Evolutionary conservation across 1,140 invertebrate species (phyloP).

Genomic region (Vanessa tameamea): DNA sequence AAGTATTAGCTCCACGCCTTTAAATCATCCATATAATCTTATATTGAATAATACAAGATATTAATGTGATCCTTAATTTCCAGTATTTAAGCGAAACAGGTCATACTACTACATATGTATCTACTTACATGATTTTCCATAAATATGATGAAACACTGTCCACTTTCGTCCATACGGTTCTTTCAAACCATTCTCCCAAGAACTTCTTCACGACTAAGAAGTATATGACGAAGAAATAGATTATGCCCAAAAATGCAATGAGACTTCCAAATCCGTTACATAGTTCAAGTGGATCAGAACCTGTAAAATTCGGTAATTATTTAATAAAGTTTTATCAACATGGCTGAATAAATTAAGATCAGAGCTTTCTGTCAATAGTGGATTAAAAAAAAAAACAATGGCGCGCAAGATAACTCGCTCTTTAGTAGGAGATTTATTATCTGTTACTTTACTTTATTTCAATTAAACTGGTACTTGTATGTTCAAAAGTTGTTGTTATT

Average conservation of each 20-base stretch:
- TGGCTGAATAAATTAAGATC: neutral
- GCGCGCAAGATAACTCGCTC: neutral
- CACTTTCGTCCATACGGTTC: conserved; percentile 59
- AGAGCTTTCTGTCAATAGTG: neutral
- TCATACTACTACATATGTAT: neutral
- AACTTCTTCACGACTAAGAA: conserved; percentile 83
- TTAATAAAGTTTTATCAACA: too few species aligned
- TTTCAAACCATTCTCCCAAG: conserved; percentile 74
- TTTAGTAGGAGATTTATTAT: too few species aligned
- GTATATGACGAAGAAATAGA: conserved; percentile 85
- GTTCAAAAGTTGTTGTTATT: too few species aligned
- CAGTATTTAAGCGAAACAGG: neutral
- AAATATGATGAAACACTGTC: conserved; percentile 38
- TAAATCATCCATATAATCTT: too few species aligned
- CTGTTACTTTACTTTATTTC: too few species aligned
- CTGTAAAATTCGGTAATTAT: conserved; percentile 40
- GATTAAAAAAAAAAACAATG: neutral
- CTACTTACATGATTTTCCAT: conserved; percentile 61
- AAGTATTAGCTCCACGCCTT: too few species aligned
- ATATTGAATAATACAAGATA: too few species aligned
- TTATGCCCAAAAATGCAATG: conserved; percentile 83
- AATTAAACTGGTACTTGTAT: too few species aligned
- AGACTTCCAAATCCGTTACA: conserved; percentile 89
- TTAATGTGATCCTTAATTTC: too few species aligned
- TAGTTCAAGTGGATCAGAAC: conserved; percentile 52